phyloP scores from a whole-genome alignment of 2,113 vertebrate species.

The Sorex fumeus region DNA sequence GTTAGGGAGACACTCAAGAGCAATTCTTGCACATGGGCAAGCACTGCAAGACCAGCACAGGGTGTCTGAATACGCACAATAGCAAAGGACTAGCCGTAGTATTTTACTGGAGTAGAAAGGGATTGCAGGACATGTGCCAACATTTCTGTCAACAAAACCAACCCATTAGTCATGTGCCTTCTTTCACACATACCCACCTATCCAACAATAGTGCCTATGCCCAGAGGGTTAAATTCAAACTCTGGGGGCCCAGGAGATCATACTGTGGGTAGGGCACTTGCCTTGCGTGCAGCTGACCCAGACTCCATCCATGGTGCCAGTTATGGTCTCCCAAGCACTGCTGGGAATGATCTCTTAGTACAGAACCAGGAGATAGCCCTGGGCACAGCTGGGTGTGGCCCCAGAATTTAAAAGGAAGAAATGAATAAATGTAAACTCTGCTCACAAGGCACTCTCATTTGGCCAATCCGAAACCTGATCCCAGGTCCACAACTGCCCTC shows the following conservation, averaged over 20 bases:
- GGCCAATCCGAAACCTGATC: not conserved
- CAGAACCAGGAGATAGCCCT: no score
- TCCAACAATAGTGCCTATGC: no score
- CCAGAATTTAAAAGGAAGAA: no score
- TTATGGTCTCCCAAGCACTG: no score
- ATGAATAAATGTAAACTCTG: not conserved
- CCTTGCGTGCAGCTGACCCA: no score
- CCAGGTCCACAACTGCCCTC: not conserved
- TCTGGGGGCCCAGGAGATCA: no score
- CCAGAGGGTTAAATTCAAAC: no score
- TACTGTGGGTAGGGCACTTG: no score
- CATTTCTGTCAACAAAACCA: not conserved
- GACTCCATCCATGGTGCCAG: no score
- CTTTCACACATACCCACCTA: not conserved
- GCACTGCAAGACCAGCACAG: not conserved
- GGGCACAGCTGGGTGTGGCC: no score
- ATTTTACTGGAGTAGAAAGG: not conserved
- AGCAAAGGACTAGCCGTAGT: conserved; percentile 29
- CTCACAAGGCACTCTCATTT: not conserved
- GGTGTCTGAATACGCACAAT: not conserved
- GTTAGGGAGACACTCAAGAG: not conserved
- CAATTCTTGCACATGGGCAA: not conserved
- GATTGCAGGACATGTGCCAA: not conserved
- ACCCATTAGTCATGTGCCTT: not conserved
- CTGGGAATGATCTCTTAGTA: no score